These are phyloP conservation scores for Capitella teleta DNA, from an alignment of 1,140 invertebrate species.

Conservation along the genomic window DNA sequence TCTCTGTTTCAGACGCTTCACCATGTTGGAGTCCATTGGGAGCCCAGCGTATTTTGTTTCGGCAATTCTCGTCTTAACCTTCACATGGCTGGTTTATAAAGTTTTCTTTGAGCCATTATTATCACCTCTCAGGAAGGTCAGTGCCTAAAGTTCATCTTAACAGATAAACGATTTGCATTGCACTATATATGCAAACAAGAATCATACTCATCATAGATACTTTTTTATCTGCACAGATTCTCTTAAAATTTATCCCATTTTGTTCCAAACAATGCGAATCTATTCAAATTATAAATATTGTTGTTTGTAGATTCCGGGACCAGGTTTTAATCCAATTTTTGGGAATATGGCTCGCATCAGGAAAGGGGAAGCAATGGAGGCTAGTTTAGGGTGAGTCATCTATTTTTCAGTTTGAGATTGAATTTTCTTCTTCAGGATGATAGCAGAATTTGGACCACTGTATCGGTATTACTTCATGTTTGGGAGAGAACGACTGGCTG, in stretches of 20 bases:
- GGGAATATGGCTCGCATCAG: conserved; percentile 1
- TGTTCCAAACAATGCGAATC: neutral
- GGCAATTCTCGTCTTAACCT: no score
- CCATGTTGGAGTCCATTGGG: no score
- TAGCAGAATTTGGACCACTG: conserved; percentile 9
- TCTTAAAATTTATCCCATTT: neutral
- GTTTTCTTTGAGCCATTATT: neutral
- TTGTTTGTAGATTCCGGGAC: conserved; percentile 3
- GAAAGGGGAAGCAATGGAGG: conserved; percentile 7
- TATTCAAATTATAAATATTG: neutral
- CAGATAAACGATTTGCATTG: neutral
- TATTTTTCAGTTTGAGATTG: neutral
- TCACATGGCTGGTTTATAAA: neutral
- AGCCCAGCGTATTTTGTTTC: no score
- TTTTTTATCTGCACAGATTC: neutral
- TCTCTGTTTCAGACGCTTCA: no score
- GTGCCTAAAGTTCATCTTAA: neutral
- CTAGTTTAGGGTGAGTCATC: neutral
- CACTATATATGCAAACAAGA: neutral
- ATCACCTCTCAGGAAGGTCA: neutral
- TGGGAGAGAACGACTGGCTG: conserved; percentile 19
- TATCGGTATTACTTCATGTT: conserved; percentile 23
- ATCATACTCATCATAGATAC: neutral
- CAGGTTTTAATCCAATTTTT: conserved; percentile 1
- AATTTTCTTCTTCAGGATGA: conserved; percentile 8